Evolutionary conservation across 2,888 invertebrate species (phyloP), one percentile per base, ranked within the genome.

Genomic region (Lissonota sp.): DNA sequence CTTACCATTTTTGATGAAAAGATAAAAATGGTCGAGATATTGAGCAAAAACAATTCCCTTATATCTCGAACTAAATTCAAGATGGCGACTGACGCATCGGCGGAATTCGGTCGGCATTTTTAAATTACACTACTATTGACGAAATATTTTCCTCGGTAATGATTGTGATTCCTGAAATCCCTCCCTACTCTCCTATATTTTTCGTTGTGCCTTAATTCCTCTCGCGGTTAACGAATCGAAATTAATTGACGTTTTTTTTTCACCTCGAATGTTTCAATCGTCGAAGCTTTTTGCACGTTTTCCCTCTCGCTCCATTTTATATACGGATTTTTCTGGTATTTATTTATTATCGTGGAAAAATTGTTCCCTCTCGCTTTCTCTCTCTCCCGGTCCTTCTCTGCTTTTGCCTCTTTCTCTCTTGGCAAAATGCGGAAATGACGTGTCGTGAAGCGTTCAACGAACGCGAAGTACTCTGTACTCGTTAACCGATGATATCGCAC

Each of bases 161-260:
- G n/a, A n/a, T n/a, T n/a, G n/a, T n/a, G n/a, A n/a, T n/a, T n/a
- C n/a, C n/a, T n/a, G n/a, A 42, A 12, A 51, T n/a, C 63, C 63
- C 64, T 40, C 26, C 60, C 75, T 37, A 8, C 57, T 0, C 57
- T 57, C 14, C 10, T 37, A 5, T 49, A 5, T 49, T 37, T 49
- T 39, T 60, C 40, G 5, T 58, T 40, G n/a, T n/a, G 51, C 70
- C 60, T 12, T 55, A 63, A 57, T 60, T 55, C 42, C 58, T 42
- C 49, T 63, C 46, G 57, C 46, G 64, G 26, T 80, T 80, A 76
- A 80, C 80, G 75, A 76, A 76, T 72, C 39, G 57, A 72, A 80
- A 80, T 67, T 71, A 76, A 80, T 62, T 72, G 67, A 67, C 57
- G 42, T 62, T 74, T 62, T 60, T 49, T 60, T 44, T 44, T 37